Conservation (phyloP, 2,113 vertebrate genomes). For the Sorex araneus region DNA sequence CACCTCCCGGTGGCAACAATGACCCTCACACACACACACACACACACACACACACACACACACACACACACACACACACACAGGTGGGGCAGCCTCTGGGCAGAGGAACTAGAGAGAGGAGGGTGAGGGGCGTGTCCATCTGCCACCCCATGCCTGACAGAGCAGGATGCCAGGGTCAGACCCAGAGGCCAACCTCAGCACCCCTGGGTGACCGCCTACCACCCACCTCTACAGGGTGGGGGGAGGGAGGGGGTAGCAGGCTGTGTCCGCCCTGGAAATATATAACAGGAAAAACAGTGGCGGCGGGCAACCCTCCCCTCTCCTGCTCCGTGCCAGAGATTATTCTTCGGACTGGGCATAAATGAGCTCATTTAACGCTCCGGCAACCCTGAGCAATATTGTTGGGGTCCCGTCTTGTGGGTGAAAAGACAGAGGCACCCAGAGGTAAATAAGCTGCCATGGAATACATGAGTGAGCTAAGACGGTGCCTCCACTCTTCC, state of each 20-base stretch:
- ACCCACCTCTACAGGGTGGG: neutral
- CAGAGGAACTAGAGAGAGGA: neutral
- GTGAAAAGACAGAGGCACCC: neutral
- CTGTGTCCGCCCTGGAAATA: neutral
- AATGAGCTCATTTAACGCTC: neutral
- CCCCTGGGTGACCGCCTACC: too few relatives aligned
- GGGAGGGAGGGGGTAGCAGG: neutral
- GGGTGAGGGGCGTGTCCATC: neutral
- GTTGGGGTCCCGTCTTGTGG: neutral
- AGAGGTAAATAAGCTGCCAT: too few relatives aligned
- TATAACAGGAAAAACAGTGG: neutral
- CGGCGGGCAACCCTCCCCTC: too few relatives aligned
- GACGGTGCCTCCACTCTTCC: too few relatives aligned
- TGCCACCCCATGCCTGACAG: neutral
- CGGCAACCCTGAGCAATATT: neutral
- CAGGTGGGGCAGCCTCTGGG: neutral
- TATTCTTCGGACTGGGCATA: too few relatives aligned
- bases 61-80: too few relatives aligned
- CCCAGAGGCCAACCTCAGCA: neutral
- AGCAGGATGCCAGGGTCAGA: neutral
- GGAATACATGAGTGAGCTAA: neutral
- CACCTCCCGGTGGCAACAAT: neutral
- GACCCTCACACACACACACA: too few relatives aligned
- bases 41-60: too few relatives aligned
- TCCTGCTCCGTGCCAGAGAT: neutral